Percentiles rank a stretch among this genome's conserved stretches.
phyloP scores from a whole-genome alignment of 1,140 invertebrate species.

The Ceratina australensis region DNA sequence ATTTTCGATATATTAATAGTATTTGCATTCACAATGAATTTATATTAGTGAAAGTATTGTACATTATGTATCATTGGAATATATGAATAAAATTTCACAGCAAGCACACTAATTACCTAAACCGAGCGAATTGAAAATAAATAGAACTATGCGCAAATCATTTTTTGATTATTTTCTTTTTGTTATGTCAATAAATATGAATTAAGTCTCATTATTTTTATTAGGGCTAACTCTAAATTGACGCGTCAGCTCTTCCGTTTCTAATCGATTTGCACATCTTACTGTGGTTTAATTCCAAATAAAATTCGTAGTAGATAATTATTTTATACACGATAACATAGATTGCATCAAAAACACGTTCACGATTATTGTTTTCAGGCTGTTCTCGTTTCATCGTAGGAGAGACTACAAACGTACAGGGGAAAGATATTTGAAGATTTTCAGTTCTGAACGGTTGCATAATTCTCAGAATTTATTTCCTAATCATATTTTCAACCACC shows the following conservation, averaged over 20 bases:
- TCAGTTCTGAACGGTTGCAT: background rate
- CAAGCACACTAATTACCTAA: constrained; percentile 49
- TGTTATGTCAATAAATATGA: constrained; percentile 16
- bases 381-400: constrained; percentile 59
- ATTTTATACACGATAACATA: constrained; percentile 34
- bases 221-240: no score
- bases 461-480: constrained; percentile 29
- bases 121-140: constrained; percentile 48
- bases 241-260: no score
- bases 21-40: constrained; percentile 41
- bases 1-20: constrained; percentile 19
- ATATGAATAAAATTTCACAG: constrained; percentile 54
- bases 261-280: background rate
- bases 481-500: constrained; percentile 14
- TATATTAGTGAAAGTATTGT: constrained; percentile 48
- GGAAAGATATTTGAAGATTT: constrained; percentile 57
- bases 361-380: constrained; percentile 69
- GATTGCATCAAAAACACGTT: constrained; percentile 53
- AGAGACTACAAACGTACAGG: constrained; percentile 54
- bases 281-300: constrained; percentile 20
- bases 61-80: constrained; percentile 37
- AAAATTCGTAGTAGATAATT: constrained; percentile 26
- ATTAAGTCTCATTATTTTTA: background rate
- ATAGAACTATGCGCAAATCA: constrained; percentile 41
- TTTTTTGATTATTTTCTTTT: constrained; percentile 55